Evolutionary conservation across 2,797 vertebrate species (phyloP).

Genomic region (Psittacula derbiana): DNA sequence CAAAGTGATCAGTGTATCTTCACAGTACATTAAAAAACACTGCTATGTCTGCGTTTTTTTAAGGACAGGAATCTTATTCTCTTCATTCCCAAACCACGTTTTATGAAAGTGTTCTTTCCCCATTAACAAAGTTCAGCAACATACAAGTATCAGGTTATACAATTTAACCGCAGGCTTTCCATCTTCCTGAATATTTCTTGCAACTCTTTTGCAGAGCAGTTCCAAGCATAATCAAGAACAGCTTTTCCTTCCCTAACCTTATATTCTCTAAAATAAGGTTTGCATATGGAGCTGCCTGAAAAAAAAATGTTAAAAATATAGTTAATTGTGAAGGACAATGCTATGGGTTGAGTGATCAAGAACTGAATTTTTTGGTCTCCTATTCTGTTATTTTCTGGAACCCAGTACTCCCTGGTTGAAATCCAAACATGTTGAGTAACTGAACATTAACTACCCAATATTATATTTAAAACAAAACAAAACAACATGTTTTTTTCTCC

Average conservation of each 20-base stretch:
- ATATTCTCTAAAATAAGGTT: not conserved
- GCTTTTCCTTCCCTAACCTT: not conserved
- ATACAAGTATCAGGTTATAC: not conserved
- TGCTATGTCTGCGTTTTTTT: not conserved
- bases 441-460: not conserved
- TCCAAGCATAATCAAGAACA: not conserved
- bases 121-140: not conserved
- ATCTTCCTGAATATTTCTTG: not conserved
- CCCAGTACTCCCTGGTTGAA: not conserved
- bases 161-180: not conserved
- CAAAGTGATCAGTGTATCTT: not conserved
- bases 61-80: not conserved
- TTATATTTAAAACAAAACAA: not conserved
- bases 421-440: not conserved
- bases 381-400: not conserved
- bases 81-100: not conserved
- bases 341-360: not conserved
- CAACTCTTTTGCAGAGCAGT: not conserved
- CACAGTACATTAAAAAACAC: not conserved
- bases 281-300: not conserved
- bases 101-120: not conserved
- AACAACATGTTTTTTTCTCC: accelerated
- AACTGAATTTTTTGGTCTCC: not conserved
- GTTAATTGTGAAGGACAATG: not conserved
- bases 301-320: not conserved